Percentiles rank a stretch among this genome's conserved stretches.
Evolutionary conservation across 2,888 invertebrate species (phyloP).

Genomic region (Pantelozetes paolii): DNA sequence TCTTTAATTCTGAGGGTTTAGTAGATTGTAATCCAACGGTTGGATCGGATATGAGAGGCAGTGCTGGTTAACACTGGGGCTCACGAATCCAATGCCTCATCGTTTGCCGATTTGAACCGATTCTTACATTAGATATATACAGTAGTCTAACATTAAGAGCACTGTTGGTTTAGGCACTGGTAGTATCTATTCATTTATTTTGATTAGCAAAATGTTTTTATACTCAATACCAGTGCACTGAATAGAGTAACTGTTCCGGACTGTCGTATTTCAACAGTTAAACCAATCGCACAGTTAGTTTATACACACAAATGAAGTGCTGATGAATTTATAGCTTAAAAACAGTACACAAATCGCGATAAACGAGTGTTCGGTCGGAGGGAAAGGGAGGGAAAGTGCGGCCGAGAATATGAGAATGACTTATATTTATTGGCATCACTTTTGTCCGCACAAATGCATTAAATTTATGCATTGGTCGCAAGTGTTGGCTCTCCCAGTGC

Average conservation of each 20-base stretch:
- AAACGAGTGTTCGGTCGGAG: background rate
- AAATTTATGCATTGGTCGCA: conserved; percentile 2
- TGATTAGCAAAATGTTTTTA: background rate
- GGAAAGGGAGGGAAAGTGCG: background rate
- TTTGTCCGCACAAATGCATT: background rate
- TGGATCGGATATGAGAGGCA: background rate
- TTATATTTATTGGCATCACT: too few species aligned
- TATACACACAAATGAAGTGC: conserved; percentile 13
- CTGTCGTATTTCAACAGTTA: background rate
- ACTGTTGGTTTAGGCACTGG: too few species aligned
- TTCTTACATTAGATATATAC: background rate
- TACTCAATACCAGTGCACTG: background rate
- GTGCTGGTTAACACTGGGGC: background rate
- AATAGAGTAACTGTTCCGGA: background rate
- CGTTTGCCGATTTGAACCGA: background rate
- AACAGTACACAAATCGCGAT: background rate
- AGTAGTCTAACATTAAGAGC: background rate
- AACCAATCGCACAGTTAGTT: background rate
- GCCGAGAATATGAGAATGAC: too few species aligned
- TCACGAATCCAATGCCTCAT: background rate
- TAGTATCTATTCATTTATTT: conserved; percentile 13
- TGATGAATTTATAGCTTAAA: background rate
- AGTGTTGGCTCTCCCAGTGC: background rate
- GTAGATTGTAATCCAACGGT: background rate
- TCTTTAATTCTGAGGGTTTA: background rate